Percentiles rank a stretch among this genome's conserved stretches.
Evolutionary conservation across 2,113 vertebrate genomes (phyloP).

Genomic region (Trinectes maculatus): DNA sequence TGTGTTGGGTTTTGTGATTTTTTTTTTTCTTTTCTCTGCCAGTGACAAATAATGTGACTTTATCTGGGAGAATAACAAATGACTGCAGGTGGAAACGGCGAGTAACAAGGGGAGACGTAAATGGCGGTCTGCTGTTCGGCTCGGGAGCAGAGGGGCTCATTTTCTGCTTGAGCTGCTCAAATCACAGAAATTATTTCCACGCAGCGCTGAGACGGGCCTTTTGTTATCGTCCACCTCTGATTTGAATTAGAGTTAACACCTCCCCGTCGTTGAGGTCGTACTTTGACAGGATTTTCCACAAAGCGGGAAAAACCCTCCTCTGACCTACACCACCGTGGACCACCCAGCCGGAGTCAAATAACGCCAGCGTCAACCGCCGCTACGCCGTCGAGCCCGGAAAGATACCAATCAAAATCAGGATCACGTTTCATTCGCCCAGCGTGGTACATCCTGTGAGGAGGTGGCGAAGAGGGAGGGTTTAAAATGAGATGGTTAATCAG

Average conservation of each 20-base stretch:
- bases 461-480: conserved; percentile 34
- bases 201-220: neutral
- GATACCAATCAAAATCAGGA: conserved; percentile 54
- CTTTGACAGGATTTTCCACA: conserved; percentile 6
- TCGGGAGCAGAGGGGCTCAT: neutral
- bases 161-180: conserved; percentile 18
- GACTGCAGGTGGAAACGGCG: conserved; percentile 27
- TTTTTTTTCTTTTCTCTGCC: conserved; percentile 1
- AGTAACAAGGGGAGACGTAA: conserved; percentile 26
- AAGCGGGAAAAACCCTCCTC: neutral
- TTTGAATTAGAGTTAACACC: neutral
- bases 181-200: neutral
- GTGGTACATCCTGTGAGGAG: conserved; percentile 13
- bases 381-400: conserved; percentile 1
- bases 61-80: conserved; percentile 43
- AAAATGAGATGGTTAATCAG: conserved; percentile 64
- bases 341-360: conserved; percentile 26
- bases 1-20: no score
- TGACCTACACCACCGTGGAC: neutral
- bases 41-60: conserved; percentile 34
- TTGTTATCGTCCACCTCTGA: neutral
- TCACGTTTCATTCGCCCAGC: conserved; percentile 49
- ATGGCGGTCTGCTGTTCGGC: conserved; percentile 18
- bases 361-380: conserved; percentile 1
- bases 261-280: no score